Evolutionary conservation across 2,888 invertebrate species (phyloP).

Genomic region (Troglohyphantes excavatus): DNA sequence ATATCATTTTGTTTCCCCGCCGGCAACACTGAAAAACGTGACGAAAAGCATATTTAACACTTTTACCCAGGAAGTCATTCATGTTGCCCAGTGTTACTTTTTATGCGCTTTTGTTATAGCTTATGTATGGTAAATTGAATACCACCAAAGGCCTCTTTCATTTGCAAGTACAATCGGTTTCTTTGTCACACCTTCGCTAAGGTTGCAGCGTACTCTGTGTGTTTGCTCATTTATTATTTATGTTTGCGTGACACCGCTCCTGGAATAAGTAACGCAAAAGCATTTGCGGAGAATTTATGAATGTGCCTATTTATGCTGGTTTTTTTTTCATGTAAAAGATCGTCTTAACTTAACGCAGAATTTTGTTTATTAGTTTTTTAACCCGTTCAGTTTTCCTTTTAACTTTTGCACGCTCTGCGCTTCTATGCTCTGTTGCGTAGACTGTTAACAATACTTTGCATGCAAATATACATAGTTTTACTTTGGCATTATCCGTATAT

Average conservation of each 20-base stretch:
- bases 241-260: conserved; percentile 10
- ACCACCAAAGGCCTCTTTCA: not conserved
- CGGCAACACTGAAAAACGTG: not conserved
- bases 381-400: too few species aligned
- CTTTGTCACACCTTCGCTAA: not conserved
- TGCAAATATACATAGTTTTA: too few species aligned
- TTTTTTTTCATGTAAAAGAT: too few species aligned
- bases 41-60: conserved; percentile 27
- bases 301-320: too few species aligned
- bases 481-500: too few species aligned
- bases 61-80: conserved; percentile 1
- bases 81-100: not conserved
- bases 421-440: conserved; percentile 8
- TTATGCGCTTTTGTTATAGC: not conserved
- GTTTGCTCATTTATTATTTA: not conserved
- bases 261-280: not conserved
- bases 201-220: not conserved
- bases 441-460: not conserved
- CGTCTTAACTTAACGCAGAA: too few species aligned
- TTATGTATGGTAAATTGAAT: not conserved
- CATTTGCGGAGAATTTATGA: too few species aligned
- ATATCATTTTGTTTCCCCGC: too few species aligned
- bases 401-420: not conserved
- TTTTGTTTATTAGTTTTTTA: too few species aligned
- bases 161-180: conserved; percentile 18